Conservation (phyloP, 2,888 invertebrate genomes). For the Rhamnusium bicolor region DNA sequence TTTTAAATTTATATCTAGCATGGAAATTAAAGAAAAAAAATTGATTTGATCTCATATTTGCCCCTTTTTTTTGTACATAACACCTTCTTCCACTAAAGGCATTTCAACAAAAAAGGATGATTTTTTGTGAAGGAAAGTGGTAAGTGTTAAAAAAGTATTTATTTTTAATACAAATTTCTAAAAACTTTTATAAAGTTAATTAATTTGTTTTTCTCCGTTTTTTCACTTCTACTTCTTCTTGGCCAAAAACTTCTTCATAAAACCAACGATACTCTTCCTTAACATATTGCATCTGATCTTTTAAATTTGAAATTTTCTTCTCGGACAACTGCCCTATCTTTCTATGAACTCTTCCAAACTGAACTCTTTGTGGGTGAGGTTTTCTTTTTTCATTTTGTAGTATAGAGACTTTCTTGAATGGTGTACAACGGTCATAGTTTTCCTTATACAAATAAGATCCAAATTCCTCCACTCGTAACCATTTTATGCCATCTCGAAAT, state of each 20-base stretch:
- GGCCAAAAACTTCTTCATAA: slow-evolving; percentile 19
- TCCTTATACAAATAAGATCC: too few species aligned
- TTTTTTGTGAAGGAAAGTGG: too few species aligned
- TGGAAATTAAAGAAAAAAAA: neutral
- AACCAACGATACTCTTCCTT: slow-evolving; percentile 34
- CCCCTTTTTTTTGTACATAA: neutral
- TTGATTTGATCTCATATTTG: neutral
- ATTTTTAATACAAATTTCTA: neutral
- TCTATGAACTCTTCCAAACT: slow-evolving; percentile 10
- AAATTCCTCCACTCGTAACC: too few species aligned
- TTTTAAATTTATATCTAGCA: neutral
- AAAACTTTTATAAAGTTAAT: too few species aligned
- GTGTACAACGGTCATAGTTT: slow-evolving; percentile 23
- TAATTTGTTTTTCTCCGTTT: too few species aligned
- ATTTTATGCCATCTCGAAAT: too few species aligned
- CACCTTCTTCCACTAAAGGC: neutral
- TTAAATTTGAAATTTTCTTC: slow-evolving; percentile 22
- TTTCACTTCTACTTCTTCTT: slow-evolving; percentile 13
- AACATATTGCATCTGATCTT: slow-evolving; percentile 27
- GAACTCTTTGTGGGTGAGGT: slow-evolving; percentile 18
- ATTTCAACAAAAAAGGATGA: neutral
- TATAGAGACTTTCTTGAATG: slow-evolving; percentile 34
- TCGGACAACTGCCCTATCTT: slow-evolving; percentile 22
- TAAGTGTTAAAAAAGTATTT: too few species aligned
- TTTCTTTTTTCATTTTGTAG: slow-evolving; percentile 10